Evolutionary conservation across 2,797 vertebrate species (phyloP).

Genomic region (Trachops cirrhosus): DNA sequence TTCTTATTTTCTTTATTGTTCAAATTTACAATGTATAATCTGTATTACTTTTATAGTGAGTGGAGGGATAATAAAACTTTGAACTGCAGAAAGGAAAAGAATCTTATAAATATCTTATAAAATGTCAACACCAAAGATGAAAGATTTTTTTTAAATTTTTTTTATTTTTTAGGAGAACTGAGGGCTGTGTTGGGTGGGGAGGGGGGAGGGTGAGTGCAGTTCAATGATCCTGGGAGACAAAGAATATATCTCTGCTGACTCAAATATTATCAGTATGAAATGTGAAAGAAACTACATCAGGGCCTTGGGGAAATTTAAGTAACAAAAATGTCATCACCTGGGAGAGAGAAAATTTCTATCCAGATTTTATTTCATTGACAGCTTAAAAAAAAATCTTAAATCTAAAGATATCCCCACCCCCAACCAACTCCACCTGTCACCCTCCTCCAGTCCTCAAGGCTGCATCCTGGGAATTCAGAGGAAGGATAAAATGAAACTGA

Average conservation of each 20-base stretch:
- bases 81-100: background rate
- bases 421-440: background rate
- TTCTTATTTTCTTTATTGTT: background rate
- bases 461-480: background rate
- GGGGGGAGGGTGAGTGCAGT: background rate
- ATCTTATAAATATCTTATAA: background rate
- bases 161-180: background rate
- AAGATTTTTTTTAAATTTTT: background rate
- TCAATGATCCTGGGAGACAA: background rate
- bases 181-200: background rate
- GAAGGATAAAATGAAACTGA: background rate
- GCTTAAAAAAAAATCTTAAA: background rate
- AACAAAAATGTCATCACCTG: background rate
- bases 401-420: background rate
- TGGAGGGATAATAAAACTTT: background rate
- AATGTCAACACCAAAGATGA: background rate
- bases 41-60: background rate
- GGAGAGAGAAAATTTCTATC: background rate
- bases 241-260: background rate
- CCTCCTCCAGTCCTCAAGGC: background rate
- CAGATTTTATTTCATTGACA: background rate
- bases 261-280: background rate
- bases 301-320: background rate
- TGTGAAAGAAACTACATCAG: background rate
- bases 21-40: background rate